Base-by-base conservation (phyloP, 1,140 invertebrate genomes). In the Halyomorpha halys region DNA sequence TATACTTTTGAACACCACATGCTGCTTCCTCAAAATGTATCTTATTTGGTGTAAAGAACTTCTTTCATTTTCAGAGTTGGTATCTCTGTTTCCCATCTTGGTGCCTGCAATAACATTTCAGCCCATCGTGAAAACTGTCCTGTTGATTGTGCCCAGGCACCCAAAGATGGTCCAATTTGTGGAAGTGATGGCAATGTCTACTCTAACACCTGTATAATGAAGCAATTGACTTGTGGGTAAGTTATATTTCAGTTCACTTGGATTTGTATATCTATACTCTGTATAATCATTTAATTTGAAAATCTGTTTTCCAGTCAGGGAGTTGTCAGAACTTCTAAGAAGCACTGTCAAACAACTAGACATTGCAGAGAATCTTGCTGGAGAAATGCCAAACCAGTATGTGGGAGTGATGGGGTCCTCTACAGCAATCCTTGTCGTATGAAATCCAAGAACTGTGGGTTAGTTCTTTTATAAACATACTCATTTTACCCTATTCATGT, bases 401-500 rank as follows among this genome's bases (percentile, higher is more conserved):
- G 94, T 73, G 93, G 90, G 9, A 94, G 89, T 39, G 91, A 97
- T 75, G 90, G 91, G 0, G 84, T 87, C 69, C 81, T 94, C 4
- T 97, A 97, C 74, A 83, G 88, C 18, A 96, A 94, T 73, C 87
- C 89, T 66, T 97, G 92, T 73, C 85, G 90, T 71, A 94, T 96
- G 91, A 87, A 90, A 71, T 83, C 87, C 44, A 90, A 91, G 72
- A 94, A 94, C 71, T 94, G 91, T 75, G 91, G 91, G 87, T 90
- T 75, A 80, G 78, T 65, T 39, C 11, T 9, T 39, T 13, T 11
- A 11, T 13, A 39, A 39, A 39, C n/a, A n/a, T n/a, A n/a, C n/a
- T n/a, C n/a, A n/a, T n/a, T n/a, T n/a, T n/a, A n/a, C n/a, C n/a
- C n/a, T n/a, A n/a, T n/a, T n/a, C n/a, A n/a, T n/a, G n/a, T n/a